Percentiles rank a stretch among this genome's conserved stretches.
phyloP scores from a whole-genome alignment of 1,140 invertebrate genomes.

The Pararge aegeria region DNA sequence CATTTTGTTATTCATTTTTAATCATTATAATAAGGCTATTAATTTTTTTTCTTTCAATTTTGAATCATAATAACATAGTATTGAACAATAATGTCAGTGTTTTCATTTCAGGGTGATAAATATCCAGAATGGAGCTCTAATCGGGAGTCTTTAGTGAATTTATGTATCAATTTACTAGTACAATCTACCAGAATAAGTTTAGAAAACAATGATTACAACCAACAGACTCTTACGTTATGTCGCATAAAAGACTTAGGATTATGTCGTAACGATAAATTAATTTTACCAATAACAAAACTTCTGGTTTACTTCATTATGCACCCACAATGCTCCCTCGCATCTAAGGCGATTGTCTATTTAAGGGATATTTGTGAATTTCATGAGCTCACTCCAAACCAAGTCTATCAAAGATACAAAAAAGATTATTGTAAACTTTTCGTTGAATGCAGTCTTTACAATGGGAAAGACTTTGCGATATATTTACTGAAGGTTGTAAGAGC shows the following conservation, averaged over 20 bases:
- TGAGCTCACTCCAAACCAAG: constrained; percentile 79
- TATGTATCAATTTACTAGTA: constrained; percentile 77
- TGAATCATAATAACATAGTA: no score
- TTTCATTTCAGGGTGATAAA: constrained; percentile 51
- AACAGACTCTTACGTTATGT: constrained; percentile 79
- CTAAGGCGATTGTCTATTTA: constrained; percentile 81
- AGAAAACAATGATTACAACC: constrained; percentile 71
- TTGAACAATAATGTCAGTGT: no score
- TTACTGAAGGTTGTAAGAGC: constrained; percentile 78
- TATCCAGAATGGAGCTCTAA: constrained; percentile 46
- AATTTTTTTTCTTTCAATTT: no score
- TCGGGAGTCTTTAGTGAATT: constrained; percentile 75
- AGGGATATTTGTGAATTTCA: constrained; percentile 81
- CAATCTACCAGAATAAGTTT: constrained; percentile 76
- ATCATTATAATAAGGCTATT: no score
- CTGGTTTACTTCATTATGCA: constrained; percentile 84
- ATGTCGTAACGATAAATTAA: constrained; percentile 63
- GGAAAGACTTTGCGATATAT: constrained; percentile 73
- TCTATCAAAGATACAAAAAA: constrained; percentile 85
- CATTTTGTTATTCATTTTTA: constrained; percentile 8
- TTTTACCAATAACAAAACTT: constrained; percentile 81
- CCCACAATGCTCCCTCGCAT: constrained; percentile 81
- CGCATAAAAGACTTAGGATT: constrained; percentile 79
- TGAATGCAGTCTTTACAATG: constrained; percentile 79
- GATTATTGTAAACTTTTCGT: constrained; percentile 83